Conservation (phyloP, 2,888 invertebrate species). For the Bugulina stolonifera region DNA sequence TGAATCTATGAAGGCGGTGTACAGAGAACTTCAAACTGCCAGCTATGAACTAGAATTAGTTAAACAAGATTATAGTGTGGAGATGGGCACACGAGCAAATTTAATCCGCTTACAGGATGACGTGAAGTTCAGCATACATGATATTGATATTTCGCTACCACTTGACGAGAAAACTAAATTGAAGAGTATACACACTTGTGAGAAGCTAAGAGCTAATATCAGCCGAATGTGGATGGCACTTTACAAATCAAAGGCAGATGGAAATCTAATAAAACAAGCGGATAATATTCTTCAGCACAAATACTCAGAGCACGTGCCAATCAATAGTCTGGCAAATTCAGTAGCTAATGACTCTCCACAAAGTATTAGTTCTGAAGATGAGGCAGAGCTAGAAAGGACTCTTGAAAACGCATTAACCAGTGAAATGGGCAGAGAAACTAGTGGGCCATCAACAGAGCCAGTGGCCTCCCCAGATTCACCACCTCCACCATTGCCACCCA, state of each 20-base stretch:
- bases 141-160: constrained; percentile 6
- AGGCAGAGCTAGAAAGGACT: constrained; percentile 3
- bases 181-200: background rate
- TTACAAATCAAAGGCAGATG: background rate
- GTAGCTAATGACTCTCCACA: background rate
- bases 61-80: constrained; percentile 11
- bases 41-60: constrained; percentile 22
- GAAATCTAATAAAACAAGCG: background rate
- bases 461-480: background rate
- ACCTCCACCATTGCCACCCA: background rate
- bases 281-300: constrained; percentile 7
- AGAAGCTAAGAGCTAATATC: background rate
- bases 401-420: constrained; percentile 1
- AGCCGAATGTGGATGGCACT: background rate
- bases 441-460: background rate
- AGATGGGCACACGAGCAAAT: background rate
- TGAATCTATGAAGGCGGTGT: constrained; percentile 8
- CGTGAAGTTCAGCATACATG: background rate
- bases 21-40: constrained; percentile 22
- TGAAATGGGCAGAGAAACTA: background rate
- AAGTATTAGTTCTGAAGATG: background rate
- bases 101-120: constrained; percentile 11
- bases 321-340: background rate
- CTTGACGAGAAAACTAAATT: background rate
- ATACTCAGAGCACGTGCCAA: background rate